Percentiles rank a stretch among this genome's conserved stretches.
Evolutionary conservation across 2,113 vertebrate genomes (phyloP).

Genomic region (Marcusenius ussheri): DNA sequence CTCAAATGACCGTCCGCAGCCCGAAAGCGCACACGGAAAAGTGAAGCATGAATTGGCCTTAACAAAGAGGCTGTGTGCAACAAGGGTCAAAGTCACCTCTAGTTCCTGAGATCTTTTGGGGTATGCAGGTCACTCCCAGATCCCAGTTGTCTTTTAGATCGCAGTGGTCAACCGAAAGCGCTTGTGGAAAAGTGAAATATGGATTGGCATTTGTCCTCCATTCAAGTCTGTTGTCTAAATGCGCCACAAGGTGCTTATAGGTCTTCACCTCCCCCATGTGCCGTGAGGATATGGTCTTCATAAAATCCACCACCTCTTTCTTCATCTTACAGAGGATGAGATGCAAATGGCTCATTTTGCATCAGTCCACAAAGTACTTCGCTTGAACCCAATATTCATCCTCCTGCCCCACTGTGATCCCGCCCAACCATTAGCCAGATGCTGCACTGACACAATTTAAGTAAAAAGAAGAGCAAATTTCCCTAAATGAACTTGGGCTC

Average conservation of each 20-base stretch:
- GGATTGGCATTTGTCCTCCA: no score
- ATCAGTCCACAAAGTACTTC: not conserved
- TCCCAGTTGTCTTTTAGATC: no score
- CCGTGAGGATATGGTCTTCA: not conserved
- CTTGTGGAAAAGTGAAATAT: no score
- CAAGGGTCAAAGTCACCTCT: no score
- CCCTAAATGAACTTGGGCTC: not conserved
- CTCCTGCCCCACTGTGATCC: not conserved
- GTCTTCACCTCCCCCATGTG: not conserved
- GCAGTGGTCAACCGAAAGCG: no score
- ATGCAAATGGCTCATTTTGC: not conserved
- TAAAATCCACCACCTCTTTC: not conserved
- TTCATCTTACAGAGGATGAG: no score
- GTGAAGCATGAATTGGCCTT: no score
- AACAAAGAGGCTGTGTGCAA: no score
- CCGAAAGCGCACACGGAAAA: no score
- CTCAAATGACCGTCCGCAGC: no score
- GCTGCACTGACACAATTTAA: not conserved
- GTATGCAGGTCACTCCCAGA: no score
- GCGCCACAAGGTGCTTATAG: not conserved
- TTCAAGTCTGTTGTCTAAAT: not conserved
- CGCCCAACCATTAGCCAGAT: not conserved
- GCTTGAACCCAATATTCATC: not conserved
- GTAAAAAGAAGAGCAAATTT: not conserved
- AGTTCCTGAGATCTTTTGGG: no score